Conservation (phyloP, 2,888 invertebrate genomes). For the Nomada flava region DNA sequence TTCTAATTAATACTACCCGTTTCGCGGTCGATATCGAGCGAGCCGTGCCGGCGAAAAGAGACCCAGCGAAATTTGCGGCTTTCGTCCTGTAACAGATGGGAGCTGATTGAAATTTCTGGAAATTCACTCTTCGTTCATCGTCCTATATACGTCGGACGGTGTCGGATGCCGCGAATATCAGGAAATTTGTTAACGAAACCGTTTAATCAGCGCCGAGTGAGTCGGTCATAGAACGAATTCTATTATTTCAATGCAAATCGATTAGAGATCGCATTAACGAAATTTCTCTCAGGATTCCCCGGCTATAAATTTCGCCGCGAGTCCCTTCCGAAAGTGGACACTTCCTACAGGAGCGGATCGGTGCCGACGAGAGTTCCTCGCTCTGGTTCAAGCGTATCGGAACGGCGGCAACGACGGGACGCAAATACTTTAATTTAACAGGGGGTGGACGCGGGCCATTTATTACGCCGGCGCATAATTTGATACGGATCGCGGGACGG, state of each 20-base stretch:
- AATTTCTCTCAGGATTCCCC: no score
- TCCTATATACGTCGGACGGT: no score
- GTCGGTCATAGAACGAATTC: background rate
- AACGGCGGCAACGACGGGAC: background rate
- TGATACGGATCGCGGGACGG: slow-evolving; percentile 27
- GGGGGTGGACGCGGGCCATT: slow-evolving; percentile 5
- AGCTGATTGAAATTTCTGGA: background rate
- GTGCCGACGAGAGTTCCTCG: background rate
- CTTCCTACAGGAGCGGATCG: background rate
- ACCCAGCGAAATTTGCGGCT: background rate
- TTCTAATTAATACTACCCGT: slow-evolving; percentile 40
- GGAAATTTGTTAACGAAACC: background rate
- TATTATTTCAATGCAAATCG: background rate
- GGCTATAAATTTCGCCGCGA: background rate
- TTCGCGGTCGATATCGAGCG: slow-evolving; percentile 19
- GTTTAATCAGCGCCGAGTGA: no score
- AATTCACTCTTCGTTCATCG: no score
- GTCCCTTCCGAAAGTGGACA: background rate
- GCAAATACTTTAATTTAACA: slow-evolving; percentile 25
- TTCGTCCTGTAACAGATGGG: background rate
- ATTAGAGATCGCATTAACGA: no score
- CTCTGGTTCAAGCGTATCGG: background rate
- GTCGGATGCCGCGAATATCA: no score
- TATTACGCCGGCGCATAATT: slow-evolving; percentile 35
- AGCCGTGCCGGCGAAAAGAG: background rate